These are phyloP conservation scores for Tinamus major DNA, from an alignment of 2,797 vertebrate species.

Conservation along the genomic window DNA sequence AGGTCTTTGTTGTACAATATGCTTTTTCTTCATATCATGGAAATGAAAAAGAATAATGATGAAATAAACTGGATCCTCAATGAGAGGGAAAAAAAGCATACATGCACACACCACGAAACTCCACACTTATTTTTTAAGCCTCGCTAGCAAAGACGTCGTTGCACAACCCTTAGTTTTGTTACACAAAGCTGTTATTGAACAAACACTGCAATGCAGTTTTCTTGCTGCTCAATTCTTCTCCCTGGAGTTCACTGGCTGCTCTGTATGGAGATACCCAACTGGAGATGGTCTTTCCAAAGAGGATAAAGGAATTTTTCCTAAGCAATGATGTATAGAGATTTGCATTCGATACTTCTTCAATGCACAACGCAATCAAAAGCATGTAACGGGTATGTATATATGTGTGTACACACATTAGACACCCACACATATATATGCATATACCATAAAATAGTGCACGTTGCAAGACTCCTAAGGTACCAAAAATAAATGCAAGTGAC, in stretches of 20 bases:
- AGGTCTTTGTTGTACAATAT: too few species aligned
- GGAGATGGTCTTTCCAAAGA: neutral
- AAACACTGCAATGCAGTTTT: neutral
- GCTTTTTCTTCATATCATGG: neutral
- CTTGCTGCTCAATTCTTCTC: neutral
- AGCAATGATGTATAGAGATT: neutral
- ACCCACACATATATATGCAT: too few species aligned
- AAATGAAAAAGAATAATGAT: neutral
- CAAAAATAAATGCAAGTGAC: neutral
- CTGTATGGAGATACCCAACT: neutral
- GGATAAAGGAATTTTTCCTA: neutral
- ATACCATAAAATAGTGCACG: accelerated
- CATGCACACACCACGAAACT: neutral
- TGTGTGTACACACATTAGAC: neutral
- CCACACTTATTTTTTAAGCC: too few species aligned
- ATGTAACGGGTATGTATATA: too few species aligned
- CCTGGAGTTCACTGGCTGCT: neutral
- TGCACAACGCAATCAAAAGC: neutral
- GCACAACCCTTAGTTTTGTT: accelerated
- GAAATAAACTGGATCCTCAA: neutral
- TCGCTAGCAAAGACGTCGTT: neutral
- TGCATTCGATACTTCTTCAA: neutral
- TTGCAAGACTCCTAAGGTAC: accelerated
- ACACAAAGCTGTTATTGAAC: accelerated
- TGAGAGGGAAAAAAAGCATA: neutral